These are phyloP conservation scores for Tetropium fuscum DNA, from an alignment of 2,888 invertebrate genomes.

Conservation along the genomic window DNA sequence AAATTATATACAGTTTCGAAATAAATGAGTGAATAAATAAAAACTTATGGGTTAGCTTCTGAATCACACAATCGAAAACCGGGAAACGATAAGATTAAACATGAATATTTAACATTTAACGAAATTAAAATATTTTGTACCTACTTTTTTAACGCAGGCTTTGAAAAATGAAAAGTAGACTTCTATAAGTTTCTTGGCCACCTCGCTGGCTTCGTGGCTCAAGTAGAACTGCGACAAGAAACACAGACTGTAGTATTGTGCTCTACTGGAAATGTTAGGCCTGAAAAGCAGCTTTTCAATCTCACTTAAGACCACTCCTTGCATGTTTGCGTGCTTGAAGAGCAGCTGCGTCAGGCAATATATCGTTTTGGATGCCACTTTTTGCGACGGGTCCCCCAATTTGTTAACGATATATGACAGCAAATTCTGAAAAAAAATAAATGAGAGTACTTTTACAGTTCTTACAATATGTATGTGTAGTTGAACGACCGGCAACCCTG, in stretches of 20 bases:
- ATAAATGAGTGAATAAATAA: too few species aligned
- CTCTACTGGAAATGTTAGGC: constrained; percentile 82
- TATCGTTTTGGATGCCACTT: constrained; percentile 89
- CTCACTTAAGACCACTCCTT: constrained; percentile 85
- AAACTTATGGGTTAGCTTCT: too few species aligned
- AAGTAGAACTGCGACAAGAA: constrained; percentile 89
- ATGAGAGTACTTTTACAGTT: too few species aligned
- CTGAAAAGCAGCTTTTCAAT: constrained; percentile 91
- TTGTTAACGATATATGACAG: constrained; percentile 91
- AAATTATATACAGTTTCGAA: too few species aligned
- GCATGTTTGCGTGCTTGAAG: constrained; percentile 88
- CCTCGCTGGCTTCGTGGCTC: constrained; percentile 76
- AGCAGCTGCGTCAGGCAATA: constrained; percentile 87
- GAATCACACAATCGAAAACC: too few species aligned
- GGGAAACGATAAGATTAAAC: not conserved
- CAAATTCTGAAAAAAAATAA: constrained; percentile 70
- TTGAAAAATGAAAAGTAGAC: constrained; percentile 98
- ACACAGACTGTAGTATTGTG: constrained; percentile 95
- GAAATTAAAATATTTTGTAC: constrained; percentile 9
- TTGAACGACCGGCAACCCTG: too few species aligned
- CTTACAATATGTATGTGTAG: too few species aligned
- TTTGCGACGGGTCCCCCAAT: constrained; percentile 91
- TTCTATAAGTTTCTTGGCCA: constrained; percentile 87
- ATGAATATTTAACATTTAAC: not conserved
- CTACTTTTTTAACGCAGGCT: constrained; percentile 84